These are phyloP conservation scores for Pantelozetes paolii DNA, from an alignment of 2,888 invertebrate genomes.

Conservation along the genomic window DNA sequence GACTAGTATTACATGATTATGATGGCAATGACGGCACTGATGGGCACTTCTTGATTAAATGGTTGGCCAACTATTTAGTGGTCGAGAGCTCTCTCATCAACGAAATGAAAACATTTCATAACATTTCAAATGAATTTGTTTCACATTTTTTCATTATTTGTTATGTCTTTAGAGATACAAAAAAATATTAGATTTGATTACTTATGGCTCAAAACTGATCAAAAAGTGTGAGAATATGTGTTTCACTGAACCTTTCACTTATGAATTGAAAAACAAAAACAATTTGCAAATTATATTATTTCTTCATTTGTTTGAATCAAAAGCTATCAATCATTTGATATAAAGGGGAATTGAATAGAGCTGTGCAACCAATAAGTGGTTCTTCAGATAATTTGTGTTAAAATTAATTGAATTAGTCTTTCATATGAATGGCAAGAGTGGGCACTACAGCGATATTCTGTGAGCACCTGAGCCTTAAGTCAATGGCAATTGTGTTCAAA, in stretches of 20 bases:
- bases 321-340: neutral
- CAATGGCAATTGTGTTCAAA: neutral
- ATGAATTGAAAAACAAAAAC: neutral
- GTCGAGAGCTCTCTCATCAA: slow-evolving; percentile 15
- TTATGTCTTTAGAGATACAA: neutral
- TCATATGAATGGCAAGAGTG: neutral
- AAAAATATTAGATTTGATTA: neutral
- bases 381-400: neutral
- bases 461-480: slow-evolving; percentile 29
- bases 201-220: neutral
- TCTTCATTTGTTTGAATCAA: neutral
- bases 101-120: slow-evolving; percentile 12
- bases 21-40: slow-evolving; percentile 16
- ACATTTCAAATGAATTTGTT: slow-evolving; percentile 8
- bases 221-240: neutral
- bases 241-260: neutral
- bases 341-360: neutral
- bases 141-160: neutral
- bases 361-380: neutral
- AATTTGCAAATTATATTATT: neutral
- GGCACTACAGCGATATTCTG: neutral
- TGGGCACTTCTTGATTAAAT: slow-evolving; percentile 17
- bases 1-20: slow-evolving; percentile 10
- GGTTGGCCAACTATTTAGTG: slow-evolving; percentile 13
- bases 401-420: slow-evolving; percentile 15